Percentiles rank a stretch among this genome's conserved stretches.
Conservation (phyloP, 2,797 vertebrate species). For the Coregonus suidteri region DNA sequence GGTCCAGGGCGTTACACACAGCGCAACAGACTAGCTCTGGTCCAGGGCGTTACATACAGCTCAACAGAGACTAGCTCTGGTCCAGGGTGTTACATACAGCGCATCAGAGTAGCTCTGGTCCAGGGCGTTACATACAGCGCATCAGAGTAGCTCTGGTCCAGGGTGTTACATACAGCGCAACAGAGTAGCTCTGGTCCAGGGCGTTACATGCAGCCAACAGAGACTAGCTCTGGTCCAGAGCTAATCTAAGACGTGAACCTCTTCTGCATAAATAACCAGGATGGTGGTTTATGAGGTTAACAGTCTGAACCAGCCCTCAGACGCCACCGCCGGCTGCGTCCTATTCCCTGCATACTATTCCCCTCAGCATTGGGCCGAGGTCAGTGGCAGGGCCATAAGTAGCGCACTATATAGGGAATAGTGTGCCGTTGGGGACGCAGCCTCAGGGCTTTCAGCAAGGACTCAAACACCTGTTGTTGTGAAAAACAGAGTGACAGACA, state of each 20-base stretch:
- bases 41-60: too few relatives aligned
- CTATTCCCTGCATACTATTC: neutral
- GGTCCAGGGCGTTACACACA: neutral
- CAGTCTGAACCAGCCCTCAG: neutral
- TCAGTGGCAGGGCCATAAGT: neutral
- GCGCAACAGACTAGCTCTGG: neutral
- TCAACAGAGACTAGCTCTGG: neutral
- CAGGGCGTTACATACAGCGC: too few relatives aligned
- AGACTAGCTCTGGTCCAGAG: neutral
- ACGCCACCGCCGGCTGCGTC: neutral
- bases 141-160: neutral
- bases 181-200: neutral
- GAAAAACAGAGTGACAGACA: constrained; percentile 41
- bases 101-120: neutral
- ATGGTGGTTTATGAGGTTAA: too few relatives aligned
- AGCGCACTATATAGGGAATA: neutral
- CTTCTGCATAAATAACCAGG: too few relatives aligned
- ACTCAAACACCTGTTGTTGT: constrained; percentile 32
- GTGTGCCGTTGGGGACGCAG: constrained; percentile 8
- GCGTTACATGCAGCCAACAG: neutral
- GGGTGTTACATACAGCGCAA: too few relatives aligned
- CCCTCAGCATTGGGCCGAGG: neutral
- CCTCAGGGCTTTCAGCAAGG: constrained; percentile 15
- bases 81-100: too few relatives aligned
- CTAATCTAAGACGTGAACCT: too few relatives aligned